Evolutionary conservation across 37 sponge, comb jelly and placozoan genomes (phyloP).

Genomic region (Tethya wilhelma): DNA sequence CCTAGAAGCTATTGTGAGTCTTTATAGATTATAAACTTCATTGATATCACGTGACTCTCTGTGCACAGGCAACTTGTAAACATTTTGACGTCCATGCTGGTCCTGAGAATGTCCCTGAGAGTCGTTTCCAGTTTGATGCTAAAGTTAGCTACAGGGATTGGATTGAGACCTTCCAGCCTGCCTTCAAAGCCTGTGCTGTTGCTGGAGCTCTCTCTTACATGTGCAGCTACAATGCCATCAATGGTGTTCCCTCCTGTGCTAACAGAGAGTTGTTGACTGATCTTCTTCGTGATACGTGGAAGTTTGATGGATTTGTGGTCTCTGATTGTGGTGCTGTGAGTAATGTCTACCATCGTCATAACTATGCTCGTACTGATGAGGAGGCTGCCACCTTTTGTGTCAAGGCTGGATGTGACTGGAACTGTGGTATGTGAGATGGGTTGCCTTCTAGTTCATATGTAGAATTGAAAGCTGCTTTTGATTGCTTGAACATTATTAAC

Average conservation of each 20-base stretch:
- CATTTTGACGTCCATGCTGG: slow-evolving; percentile 64
- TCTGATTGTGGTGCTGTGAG: too few species aligned
- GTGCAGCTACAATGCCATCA: slow-evolving; percentile 78
- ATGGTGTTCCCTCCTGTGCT: slow-evolving; percentile 66
- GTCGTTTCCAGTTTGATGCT: slow-evolving; percentile 42
- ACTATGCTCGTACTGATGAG: slow-evolving; percentile 28
- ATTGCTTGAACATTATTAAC: slow-evolving; percentile 5
- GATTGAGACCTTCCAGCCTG: slow-evolving; percentile 55
- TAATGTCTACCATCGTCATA: slow-evolving; percentile 21
- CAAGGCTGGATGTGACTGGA: too few species aligned
- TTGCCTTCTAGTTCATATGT: too few species aligned
- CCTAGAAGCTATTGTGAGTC: slow-evolving; percentile 16
- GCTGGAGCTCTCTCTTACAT: slow-evolving; percentile 61
- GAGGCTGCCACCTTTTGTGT: too few species aligned
- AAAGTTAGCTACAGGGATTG: slow-evolving; percentile 48
- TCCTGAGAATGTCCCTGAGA: slow-evolving; percentile 56
- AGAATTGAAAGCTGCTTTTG: slow-evolving; percentile 57
- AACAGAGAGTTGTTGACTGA: slow-evolving; percentile 43
- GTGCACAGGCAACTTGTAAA: slow-evolving; percentile 54
- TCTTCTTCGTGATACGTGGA: slow-evolving; percentile 31
- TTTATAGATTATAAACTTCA: background rate
- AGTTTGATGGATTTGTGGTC: too few species aligned
- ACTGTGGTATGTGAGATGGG: slow-evolving; percentile 12
- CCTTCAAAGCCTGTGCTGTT: slow-evolving; percentile 52
- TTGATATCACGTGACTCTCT: background rate